A percentile compares a stretch with the other conserved stretches of the same genome.
These are phyloP conservation scores for Diadophis punctatus DNA, from an alignment of 2,113 vertebrate genomes.

Conservation along the genomic window DNA sequence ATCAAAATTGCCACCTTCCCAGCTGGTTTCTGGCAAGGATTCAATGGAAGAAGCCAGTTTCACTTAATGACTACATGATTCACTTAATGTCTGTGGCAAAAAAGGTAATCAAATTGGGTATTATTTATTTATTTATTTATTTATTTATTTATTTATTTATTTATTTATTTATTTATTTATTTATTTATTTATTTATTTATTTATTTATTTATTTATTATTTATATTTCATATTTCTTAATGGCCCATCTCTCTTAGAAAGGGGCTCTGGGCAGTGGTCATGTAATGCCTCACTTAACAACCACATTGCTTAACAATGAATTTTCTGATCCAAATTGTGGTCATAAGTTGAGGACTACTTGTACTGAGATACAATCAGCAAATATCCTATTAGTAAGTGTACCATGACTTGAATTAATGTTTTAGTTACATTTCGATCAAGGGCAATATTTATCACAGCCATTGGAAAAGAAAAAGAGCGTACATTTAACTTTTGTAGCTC, in stretches of 20 bases:
- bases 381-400: neutral
- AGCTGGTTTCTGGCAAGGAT: neutral
- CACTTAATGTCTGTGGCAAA: neutral
- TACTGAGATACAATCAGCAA: neutral
- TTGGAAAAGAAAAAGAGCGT: neutral
- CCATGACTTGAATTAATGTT: neutral
- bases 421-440: neutral
- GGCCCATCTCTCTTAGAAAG: neutral
- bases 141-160: neutral
- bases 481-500: neutral
- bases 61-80: neutral
- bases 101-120: neutral
- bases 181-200: no score
- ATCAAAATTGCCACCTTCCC: neutral
- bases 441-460: neutral
- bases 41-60: neutral
- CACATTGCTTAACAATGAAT: neutral
- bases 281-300: neutral
- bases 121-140: neutral
- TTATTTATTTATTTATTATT: no score
- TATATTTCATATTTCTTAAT: neutral
- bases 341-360: neutral
- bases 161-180: neutral
- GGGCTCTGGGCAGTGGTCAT: neutral
- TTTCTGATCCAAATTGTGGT: neutral